phyloP scores from a whole-genome alignment of 2,113 vertebrate genomes.

The Hemiprocne comata region DNA sequence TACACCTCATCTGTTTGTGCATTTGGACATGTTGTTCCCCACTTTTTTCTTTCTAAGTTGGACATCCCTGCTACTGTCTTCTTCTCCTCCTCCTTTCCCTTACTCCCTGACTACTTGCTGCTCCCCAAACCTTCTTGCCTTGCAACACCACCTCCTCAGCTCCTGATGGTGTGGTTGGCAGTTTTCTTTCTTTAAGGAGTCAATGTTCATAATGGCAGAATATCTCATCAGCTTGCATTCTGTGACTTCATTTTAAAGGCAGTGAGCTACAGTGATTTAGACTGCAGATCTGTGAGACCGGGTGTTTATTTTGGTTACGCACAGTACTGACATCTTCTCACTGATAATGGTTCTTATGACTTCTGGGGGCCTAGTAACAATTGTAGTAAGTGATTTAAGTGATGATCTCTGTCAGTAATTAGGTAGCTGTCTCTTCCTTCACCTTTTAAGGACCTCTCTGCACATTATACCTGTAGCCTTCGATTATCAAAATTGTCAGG shows the following conservation, averaged over 20 bases:
- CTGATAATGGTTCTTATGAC: neutral
- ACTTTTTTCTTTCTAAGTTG: neutral
- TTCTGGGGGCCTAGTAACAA: neutral
- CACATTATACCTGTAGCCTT: neutral
- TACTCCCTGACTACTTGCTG: neutral
- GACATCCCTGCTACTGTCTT: neutral
- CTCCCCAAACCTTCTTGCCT: conserved; percentile 17
- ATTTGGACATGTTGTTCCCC: conserved; percentile 8
- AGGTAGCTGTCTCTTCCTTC: neutral
- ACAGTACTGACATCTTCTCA: neutral
- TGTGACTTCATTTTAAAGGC: neutral
- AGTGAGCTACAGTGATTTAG: neutral
- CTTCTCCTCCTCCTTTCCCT: neutral
- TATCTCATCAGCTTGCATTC: neutral
- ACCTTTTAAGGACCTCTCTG: neutral
- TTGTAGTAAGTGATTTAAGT: neutral
- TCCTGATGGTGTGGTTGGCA: neutral
- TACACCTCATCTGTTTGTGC: conserved; percentile 46
- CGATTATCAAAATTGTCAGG: neutral
- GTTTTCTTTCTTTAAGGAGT: neutral
- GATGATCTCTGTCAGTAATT: neutral
- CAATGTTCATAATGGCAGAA: neutral
- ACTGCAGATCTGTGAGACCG: neutral
- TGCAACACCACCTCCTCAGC: conserved; percentile 45
- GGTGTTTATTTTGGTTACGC: neutral